Evolutionary conservation across 2,888 invertebrate genomes (phyloP).

Genomic region (Tenthredo mesomela): DNA sequence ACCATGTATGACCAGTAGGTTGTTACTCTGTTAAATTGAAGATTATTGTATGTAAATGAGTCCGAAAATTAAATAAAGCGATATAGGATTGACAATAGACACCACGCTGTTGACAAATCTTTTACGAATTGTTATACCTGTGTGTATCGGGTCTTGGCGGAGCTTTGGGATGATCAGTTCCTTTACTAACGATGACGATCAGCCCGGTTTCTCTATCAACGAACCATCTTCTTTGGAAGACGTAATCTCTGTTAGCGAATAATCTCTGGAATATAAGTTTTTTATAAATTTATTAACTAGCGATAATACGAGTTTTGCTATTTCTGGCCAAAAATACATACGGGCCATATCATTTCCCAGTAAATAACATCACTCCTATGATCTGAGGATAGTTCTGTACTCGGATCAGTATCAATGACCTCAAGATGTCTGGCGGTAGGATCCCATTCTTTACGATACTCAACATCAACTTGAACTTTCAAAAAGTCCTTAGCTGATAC

Average conservation of each 20-base stretch:
- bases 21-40: constrained; percentile 78
- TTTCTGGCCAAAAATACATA: constrained; percentile 76
- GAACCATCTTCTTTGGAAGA: constrained; percentile 84
- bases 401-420: constrained; percentile 84
- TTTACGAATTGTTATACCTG: constrained; percentile 74
- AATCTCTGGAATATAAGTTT: constrained; percentile 81
- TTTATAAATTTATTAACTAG: constrained; percentile 19
- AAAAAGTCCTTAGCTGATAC: constrained; percentile 89
- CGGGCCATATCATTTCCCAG: constrained; percentile 95
- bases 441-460: constrained; percentile 91
- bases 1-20: constrained; percentile 95
- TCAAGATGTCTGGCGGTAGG: constrained; percentile 86
- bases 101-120: constrained; percentile 20
- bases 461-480: constrained; percentile 89
- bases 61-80: background rate
- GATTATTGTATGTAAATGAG: background rate
- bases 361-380: constrained; percentile 87
- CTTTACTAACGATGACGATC: constrained; percentile 84
- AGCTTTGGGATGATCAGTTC: constrained; percentile 85
- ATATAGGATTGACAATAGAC: too few relatives aligned
- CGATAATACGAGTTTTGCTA: background rate
- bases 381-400: constrained; percentile 75
- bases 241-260: constrained; percentile 93
- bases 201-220: constrained; percentile 81
- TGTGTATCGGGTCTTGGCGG: constrained; percentile 85